Evolutionary conservation across 2,888 invertebrate species (phyloP), one percentile per base, ranked within the genome.

Genomic region (Adela reaumurella): DNA sequence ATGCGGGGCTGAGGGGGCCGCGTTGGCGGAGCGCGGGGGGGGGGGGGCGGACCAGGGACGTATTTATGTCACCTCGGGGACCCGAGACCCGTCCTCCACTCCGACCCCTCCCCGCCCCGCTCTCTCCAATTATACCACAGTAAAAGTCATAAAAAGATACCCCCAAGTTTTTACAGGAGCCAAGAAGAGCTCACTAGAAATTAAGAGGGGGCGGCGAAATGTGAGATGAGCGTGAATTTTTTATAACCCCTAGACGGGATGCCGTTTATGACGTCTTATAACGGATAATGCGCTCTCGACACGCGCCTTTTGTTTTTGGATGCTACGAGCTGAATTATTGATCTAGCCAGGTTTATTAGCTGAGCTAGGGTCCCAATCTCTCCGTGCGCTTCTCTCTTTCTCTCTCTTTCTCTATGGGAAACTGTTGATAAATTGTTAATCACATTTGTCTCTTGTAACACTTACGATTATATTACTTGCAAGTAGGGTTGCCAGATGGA

Each of bases 121-220:
- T 77, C 77, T 72, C 71, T 77, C 77, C 78, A 78, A 78, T 78
- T 78, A 78, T 78, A 77, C 77, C 77, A 76, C 77, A 78, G 77
- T 78, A 78, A 78, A 77, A 78, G 78, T 77, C 78, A 78, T 78
- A 78, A 78, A 78, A 77, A 78, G 77, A 74, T 76, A 77, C 76
- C 77, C 77, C 78, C 74, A 78, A 78, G 78, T 78, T 77, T 77
- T 77, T 77, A 77, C 76, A 76, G 74, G 74, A 70, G 73, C 68
- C 72, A 69, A 76, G 76, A 69, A 73, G 73, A 63, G 66, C 74
- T 69, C 74, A 72, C 72, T 74, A 72, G 76, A 77, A 78, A 78
- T 78, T 78, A 78, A 78, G 78, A 77, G 73, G 78, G n/a, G 78
- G 77, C 73, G 74, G 70, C 74, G 77, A 78, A 77, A 77, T 77